These are phyloP conservation scores for Lipotes vexillifer DNA, from an alignment of 2,113 vertebrate genomes.

Conservation along the genomic window DNA sequence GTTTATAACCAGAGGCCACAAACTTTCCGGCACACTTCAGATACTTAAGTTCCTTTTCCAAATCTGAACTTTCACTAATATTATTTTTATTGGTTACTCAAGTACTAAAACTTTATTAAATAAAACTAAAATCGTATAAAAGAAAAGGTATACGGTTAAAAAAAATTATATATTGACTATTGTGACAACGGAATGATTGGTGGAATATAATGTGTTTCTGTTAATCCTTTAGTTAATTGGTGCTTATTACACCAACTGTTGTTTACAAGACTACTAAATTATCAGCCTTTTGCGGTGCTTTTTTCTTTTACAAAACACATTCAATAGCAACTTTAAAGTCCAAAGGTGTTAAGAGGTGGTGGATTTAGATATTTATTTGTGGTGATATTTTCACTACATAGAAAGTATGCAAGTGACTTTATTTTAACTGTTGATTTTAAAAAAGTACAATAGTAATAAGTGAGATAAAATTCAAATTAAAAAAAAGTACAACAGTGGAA, in stretches of 20 bases:
- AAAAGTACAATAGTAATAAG: not conserved
- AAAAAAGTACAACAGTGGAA: not conserved
- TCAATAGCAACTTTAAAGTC: not conserved
- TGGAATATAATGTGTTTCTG: not conserved
- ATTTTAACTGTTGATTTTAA: not conserved
- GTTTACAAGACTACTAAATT: not conserved
- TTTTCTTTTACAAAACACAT: not conserved
- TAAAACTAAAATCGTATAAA: slow-evolving; percentile 2
- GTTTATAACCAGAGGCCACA: not conserved
- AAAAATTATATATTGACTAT: not conserved
- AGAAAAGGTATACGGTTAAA: not conserved
- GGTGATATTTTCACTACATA: not conserved
- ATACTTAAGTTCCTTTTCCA: not conserved
- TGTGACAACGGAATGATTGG: not conserved
- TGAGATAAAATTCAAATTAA: too few relatives aligned
- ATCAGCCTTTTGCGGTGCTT: not conserved
- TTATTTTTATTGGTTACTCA: not conserved
- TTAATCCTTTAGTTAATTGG: not conserved
- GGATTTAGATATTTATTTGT: not conserved
- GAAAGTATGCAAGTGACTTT: not conserved
- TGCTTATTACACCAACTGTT: not conserved
- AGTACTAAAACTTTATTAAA: not conserved
- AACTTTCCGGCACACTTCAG: not conserved
- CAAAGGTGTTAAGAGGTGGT: not conserved
- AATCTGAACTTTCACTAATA: not conserved